phyloP scores from a whole-genome alignment of 2,888 invertebrate genomes.

The Slavum lentiscoides region DNA sequence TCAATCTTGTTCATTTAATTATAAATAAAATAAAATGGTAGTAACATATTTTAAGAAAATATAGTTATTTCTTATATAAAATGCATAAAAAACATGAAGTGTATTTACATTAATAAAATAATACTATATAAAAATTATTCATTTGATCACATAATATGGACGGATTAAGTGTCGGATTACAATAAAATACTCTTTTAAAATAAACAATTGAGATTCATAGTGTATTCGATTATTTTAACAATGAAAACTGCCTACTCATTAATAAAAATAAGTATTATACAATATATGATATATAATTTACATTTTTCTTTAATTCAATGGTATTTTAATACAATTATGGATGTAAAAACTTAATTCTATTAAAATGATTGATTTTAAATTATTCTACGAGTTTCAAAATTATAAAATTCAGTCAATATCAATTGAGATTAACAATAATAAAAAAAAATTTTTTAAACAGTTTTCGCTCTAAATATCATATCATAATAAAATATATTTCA shows the following conservation, averaged over 20 bases:
- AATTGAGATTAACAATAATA: conserved; percentile 10
- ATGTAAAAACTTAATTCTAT: conserved; percentile 16
- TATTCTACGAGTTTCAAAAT: conserved; percentile 1
- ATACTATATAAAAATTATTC: neutral
- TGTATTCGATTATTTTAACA: no score
- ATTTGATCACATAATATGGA: conserved; percentile 44
- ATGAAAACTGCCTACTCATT: no score
- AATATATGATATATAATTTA: no score
- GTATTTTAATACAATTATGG: neutral
- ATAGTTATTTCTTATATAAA: neutral
- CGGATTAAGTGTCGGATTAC: neutral
- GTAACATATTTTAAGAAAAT: neutral
- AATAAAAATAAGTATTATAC: no score
- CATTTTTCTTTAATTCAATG: neutral
- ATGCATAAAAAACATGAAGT: conserved; percentile 5
- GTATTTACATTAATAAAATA: neutral
- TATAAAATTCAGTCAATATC: conserved; percentile 32
- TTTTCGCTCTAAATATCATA: neutral
- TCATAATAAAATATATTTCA: neutral
- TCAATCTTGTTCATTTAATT: neutral
- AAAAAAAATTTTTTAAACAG: neutral
- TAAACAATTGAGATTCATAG: neutral
- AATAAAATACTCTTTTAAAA: conserved; percentile 1
- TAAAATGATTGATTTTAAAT: neutral
- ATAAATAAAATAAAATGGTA: neutral